These are phyloP conservation scores for Pelvicachromis taeniatus DNA, from an alignment of 2,113 vertebrate genomes.

Conservation along the genomic window DNA sequence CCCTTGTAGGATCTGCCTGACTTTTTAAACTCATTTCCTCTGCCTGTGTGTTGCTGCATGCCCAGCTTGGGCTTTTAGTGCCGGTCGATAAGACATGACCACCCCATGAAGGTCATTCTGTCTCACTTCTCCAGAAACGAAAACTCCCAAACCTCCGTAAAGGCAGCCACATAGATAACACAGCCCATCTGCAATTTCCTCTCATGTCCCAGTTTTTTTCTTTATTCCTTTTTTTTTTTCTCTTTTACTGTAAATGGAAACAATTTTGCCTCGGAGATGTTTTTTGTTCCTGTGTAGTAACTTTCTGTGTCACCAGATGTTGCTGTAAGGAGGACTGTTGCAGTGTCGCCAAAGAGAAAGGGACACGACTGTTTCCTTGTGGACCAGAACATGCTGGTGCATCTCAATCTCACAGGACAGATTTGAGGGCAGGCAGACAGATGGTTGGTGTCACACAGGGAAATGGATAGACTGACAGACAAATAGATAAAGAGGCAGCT, in stretches of 20 bases:
- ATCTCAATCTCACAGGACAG: neutral
- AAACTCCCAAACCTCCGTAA: conserved; percentile 8
- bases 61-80: conserved; percentile 39
- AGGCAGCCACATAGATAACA: neutral
- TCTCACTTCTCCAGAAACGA: neutral
- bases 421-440: conserved; percentile 28
- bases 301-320: conserved; percentile 27
- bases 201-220: neutral
- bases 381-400: neutral
- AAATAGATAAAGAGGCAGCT: conserved; percentile 14
- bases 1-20: neutral
- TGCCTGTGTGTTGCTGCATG: conserved; percentile 5
- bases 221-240: neutral
- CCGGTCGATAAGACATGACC: conserved; percentile 41
- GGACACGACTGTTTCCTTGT: neutral
- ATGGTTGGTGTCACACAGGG: conserved; percentile 31
- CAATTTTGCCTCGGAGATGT: neutral
- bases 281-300: neutral
- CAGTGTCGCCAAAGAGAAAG: neutral
- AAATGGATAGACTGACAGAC: conserved; percentile 8
- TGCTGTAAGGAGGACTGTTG: neutral
- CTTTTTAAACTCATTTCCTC: conserved; percentile 10
- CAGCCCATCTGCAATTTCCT: neutral
- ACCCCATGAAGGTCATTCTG: conserved; percentile 37
- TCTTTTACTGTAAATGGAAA: neutral